phyloP scores from a whole-genome alignment of 92 coral and sea anemone genomes.

The Epizoanthus stellaris region DNA sequence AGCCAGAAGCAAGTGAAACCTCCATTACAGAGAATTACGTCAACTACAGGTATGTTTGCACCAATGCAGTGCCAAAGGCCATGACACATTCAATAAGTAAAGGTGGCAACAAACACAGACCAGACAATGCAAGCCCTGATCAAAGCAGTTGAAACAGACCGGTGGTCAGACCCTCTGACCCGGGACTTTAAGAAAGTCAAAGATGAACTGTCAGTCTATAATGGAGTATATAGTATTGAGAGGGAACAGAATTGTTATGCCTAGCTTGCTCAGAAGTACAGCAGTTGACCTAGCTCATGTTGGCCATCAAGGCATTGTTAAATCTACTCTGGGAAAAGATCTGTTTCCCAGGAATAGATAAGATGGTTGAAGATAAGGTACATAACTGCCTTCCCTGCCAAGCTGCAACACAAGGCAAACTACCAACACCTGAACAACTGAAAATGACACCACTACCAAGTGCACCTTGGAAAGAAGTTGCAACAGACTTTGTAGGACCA shows the following conservation, averaged over 20 bases:
- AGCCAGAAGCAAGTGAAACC: background rate
- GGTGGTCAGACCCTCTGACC: constrained; percentile 49
- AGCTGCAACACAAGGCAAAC: constrained; percentile 48
- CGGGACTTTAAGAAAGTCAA: constrained; percentile 57
- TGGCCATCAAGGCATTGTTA: constrained; percentile 72
- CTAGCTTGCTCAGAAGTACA: constrained; percentile 28
- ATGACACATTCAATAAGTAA: constrained; percentile 64
- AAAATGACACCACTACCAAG: constrained; percentile 56
- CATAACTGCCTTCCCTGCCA: constrained; percentile 57
- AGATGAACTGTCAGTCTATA: constrained; percentile 58
- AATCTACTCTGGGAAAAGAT: constrained; percentile 58
- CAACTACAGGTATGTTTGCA: constrained; percentile 43
- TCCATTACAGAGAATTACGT: constrained; percentile 49
- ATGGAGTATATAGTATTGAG: constrained; percentile 27
- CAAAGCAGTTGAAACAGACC: constrained; percentile 50
- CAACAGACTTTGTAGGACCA: constrained; percentile 68
- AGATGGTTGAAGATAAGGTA: constrained; percentile 55
- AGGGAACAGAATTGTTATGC: constrained; percentile 52
- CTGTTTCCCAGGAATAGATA: constrained; percentile 62
- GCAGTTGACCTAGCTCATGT: constrained; percentile 60
- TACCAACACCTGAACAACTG: constrained; percentile 40
- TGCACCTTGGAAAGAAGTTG: constrained; percentile 66
- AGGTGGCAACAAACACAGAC: constrained; percentile 51
- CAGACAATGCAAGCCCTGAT: constrained; percentile 39
- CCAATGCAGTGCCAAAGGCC: constrained; percentile 61